Evolutionary conservation across 1,140 invertebrate species (phyloP).

Genomic region (Coelopa frigida): DNA sequence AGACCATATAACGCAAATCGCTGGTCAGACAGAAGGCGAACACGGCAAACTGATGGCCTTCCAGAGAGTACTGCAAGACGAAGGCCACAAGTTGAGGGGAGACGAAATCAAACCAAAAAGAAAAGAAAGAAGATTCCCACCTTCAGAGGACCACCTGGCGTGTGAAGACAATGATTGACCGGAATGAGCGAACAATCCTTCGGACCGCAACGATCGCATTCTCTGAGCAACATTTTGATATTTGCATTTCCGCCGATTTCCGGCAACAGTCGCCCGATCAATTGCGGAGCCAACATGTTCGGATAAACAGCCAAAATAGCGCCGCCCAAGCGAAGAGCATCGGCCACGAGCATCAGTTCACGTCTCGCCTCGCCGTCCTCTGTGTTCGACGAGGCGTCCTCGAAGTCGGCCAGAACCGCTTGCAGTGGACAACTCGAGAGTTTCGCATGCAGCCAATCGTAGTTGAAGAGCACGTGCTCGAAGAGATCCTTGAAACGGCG

Average conservation of each 20-base stretch:
- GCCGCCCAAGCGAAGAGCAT: slow-evolving; percentile 85
- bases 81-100: neutral
- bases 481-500: slow-evolving; percentile 89
- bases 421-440: slow-evolving; percentile 90
- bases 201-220: slow-evolving; percentile 82
- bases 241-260: slow-evolving; percentile 75
- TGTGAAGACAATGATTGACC: slow-evolving; percentile 91
- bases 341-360: slow-evolving; percentile 88
- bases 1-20: slow-evolving; percentile 89
- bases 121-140: slow-evolving; percentile 47
- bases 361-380: slow-evolving; percentile 79
- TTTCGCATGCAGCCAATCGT: slow-evolving; percentile 95
- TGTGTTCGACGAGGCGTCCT: slow-evolving; percentile 82
- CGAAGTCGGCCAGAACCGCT: slow-evolving; percentile 89
- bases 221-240: slow-evolving; percentile 76
- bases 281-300: slow-evolving; percentile 92
- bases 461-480: slow-evolving; percentile 92
- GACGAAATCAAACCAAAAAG: too few species aligned
- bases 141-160: slow-evolving; percentile 94
- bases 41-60: slow-evolving; percentile 96
- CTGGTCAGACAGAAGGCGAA: slow-evolving; percentile 89
- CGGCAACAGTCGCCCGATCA: slow-evolving; percentile 86
- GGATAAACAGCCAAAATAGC: slow-evolving; percentile 85
- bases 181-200: slow-evolving; percentile 85
- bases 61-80: slow-evolving; percentile 77